Base-by-base conservation (phyloP, 2,113 vertebrate species). In the Turdus rufiventris region DNA sequence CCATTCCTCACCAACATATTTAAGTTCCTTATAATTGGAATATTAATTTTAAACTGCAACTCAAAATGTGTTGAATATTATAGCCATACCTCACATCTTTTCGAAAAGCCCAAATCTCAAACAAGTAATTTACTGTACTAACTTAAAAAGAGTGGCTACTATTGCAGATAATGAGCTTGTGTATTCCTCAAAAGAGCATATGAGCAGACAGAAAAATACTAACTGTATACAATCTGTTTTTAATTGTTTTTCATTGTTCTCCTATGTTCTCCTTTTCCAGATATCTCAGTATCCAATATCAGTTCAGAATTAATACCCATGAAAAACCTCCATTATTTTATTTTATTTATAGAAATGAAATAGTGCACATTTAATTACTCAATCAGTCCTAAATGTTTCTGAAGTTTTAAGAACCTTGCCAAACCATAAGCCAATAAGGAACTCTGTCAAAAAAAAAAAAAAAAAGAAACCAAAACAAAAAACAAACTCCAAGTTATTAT, bases 61-160 rank as follows among this genome's bases (percentile, higher is more conserved):
- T 63, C 9, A 34, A 18, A 79, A 71, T 45, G 4, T 17, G 4
- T 70, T 53, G 4, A 5, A 14, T 29, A 14, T 45, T 66, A 62
- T 9, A 79, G 18, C 4, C 7, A 43, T 33, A 31, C 1, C 1
- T 12, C 14, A 8, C 5, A 54, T 3, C 2, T 2, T 12, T 24
- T 48, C 33, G 3, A 36, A 56, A 47, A 65, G 24, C 60, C 0
- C 10, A 53, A 47, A 34, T 23, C 4, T 28, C 18, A 65, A 51
- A 56, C 0, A 0, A 34, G 5, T 10, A 45, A 14, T 24, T 73
- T 56, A 81, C 14, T 4, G 18, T n/a, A 23, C 2, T 63, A 10
- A 31, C 12, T 80, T 70, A 16, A 10, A 8, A 66, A 54, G 8
- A 5, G 8, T 61, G 9, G 8, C 4, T 72, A 11, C 14, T 45